A percentile compares a stretch with the other conserved stretches of the same genome.
Conservation (phyloP, 2,797 vertebrate genomes). For the Setipinna tenuifilis region DNA sequence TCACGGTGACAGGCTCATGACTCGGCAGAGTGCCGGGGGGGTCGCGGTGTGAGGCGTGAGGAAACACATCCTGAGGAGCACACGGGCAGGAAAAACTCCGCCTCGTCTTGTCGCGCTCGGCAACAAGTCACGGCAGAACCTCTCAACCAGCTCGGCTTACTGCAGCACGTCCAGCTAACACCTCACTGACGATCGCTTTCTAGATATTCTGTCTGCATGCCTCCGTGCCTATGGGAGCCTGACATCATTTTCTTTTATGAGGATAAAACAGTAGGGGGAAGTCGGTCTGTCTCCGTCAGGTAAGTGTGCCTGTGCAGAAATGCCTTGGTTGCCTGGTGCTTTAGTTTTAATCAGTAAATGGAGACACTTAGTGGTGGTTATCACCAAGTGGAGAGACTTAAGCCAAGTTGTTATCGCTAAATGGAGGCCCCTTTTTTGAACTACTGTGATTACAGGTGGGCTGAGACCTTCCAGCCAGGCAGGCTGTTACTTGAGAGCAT, state of each 20-base stretch:
- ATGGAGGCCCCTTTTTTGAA: not conserved
- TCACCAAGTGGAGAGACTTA: no score
- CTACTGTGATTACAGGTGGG: not conserved
- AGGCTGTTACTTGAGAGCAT: not conserved
- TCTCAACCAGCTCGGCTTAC: not conserved
- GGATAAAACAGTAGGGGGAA: not conserved
- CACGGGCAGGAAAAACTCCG: not conserved
- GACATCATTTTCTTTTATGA: not conserved
- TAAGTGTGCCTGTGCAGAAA: not conserved
- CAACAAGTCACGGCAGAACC: not conserved
- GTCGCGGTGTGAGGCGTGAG: constrained; percentile 1
- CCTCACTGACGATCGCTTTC: not conserved
- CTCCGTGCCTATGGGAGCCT: not conserved
- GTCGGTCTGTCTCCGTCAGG: not conserved
- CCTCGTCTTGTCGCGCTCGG: no score
- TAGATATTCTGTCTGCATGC: not conserved
- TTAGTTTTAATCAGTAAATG: not conserved
- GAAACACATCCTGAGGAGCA: not conserved
- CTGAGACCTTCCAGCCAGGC: not conserved
- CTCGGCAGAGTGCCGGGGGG: constrained; percentile 41
- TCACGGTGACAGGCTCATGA: constrained; percentile 66
- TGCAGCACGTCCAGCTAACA: not conserved
- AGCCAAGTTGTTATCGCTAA: not conserved
- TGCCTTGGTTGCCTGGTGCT: not conserved
- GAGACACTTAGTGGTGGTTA: no score